Conservation (phyloP, 2,797 vertebrate species). For the Ptychadena robeensis region DNA sequence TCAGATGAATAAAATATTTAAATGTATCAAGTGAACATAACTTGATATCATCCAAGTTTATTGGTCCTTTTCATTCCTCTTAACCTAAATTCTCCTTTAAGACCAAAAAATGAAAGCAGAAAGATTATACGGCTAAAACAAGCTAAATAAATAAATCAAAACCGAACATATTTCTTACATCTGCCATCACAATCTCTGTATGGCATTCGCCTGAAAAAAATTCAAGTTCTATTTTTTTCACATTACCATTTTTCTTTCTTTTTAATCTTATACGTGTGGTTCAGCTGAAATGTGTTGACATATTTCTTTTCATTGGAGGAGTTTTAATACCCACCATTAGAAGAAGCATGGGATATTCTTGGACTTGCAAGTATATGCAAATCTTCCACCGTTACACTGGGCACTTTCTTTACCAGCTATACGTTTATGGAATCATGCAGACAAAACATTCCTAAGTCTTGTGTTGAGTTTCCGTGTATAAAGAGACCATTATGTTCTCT, state of each 20-base stretch:
- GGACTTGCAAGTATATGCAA: neutral
- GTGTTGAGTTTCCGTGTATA: slow-evolving; percentile 69
- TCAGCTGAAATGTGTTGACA: neutral
- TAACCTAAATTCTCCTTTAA: neutral
- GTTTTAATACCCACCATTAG: neutral
- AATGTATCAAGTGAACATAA: too few relatives aligned
- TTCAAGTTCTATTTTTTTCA: neutral
- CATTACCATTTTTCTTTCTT: neutral
- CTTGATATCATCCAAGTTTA: too few relatives aligned
- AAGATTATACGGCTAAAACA: slow-evolving; percentile 1
- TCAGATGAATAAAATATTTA: too few relatives aligned
- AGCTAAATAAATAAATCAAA: slow-evolving; percentile 2
- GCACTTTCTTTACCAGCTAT: slow-evolving; percentile 28
- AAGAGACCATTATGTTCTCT: slow-evolving; percentile 69
- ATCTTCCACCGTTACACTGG: slow-evolving; percentile 63
- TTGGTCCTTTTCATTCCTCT: too few relatives aligned
- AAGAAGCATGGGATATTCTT: neutral
- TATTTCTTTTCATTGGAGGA: neutral
- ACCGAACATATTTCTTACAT: slow-evolving; percentile 7
- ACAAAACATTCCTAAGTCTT: slow-evolving; percentile 66
- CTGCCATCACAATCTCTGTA: neutral
- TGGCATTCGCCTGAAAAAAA: neutral
- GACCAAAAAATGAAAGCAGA: neutral
- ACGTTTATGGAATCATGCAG: slow-evolving; percentile 65
- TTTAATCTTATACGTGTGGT: neutral